phyloP scores from a whole-genome alignment of 2,797 vertebrate genomes.

The Ceyx erithaca region DNA sequence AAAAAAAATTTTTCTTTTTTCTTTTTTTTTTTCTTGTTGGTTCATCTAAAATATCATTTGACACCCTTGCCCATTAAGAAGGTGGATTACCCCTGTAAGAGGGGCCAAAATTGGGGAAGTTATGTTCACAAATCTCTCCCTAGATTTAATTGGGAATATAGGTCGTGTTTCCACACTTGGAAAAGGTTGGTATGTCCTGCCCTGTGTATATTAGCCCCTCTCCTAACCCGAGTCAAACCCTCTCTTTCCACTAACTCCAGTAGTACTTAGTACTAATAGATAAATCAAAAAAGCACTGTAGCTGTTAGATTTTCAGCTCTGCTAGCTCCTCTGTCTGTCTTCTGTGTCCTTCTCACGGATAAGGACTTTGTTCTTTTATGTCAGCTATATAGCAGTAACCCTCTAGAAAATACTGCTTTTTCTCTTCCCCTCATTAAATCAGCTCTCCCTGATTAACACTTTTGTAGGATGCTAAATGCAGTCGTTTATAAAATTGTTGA shows the following conservation, averaged over 20 bases:
- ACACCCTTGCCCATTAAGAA: constrained; percentile 87
- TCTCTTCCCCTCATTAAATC: constrained; percentile 72
- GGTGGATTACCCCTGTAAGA: constrained; percentile 88
- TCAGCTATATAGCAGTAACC: constrained; percentile 73
- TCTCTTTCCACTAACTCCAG: constrained; percentile 93
- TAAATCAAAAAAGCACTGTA: constrained; percentile 82
- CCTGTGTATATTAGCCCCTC: constrained; percentile 98
- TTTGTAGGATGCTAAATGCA: constrained; percentile 69
- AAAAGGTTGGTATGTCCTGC: constrained; percentile 99
- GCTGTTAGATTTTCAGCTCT: constrained; percentile 84
- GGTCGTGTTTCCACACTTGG: constrained; percentile 99
- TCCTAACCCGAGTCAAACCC: constrained; percentile 96
- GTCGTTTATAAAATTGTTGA: constrained; percentile 60
- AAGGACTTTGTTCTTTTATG: constrained; percentile 75
- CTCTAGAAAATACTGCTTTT: constrained; percentile 73
- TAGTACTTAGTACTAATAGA: constrained; percentile 88
- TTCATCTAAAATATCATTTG: constrained; percentile 86
- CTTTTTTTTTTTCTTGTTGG: constrained; percentile 77
- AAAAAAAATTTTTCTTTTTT: constrained; percentile 71
- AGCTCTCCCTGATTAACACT: constrained; percentile 75
- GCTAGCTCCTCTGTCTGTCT: constrained; percentile 83
- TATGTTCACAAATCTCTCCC: constrained; percentile 99
- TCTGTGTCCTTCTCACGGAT: constrained; percentile 77
- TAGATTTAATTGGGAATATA: constrained; percentile 99
- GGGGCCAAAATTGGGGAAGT: constrained; percentile 90